Conservation (phyloP, 1,140 invertebrate species). For the Listronotus bonariensis region DNA sequence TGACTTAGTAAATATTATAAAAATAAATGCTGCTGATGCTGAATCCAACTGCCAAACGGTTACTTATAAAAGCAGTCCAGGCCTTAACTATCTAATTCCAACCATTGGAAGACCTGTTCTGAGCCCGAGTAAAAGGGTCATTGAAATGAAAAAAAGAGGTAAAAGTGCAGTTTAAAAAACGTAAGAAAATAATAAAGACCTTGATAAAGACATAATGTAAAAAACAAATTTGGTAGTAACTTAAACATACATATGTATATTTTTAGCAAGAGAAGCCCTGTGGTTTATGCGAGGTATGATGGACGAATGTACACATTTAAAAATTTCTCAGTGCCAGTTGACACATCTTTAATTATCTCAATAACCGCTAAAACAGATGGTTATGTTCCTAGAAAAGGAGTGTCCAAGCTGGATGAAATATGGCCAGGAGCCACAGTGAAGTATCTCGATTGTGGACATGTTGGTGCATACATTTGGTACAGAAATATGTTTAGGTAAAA, state of each 20-base stretch:
- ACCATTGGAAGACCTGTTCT: constrained; percentile 5
- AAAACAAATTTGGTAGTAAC: too few relatives aligned
- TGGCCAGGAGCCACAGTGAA: constrained; percentile 91
- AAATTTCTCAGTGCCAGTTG: constrained; percentile 87
- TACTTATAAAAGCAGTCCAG: constrained; percentile 36
- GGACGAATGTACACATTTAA: constrained; percentile 97
- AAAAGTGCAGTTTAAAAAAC: constrained; percentile 5
- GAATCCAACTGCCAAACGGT: constrained; percentile 35
- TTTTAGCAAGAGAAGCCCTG: constrained; percentile 68
- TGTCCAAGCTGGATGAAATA: constrained; percentile 79
- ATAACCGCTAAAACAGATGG: constrained; percentile 89
- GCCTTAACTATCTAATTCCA: constrained; percentile 9
- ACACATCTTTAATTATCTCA: constrained; percentile 81
- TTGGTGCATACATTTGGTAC: constrained; percentile 77
- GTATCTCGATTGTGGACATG: constrained; percentile 88
- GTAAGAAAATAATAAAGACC: not conserved
- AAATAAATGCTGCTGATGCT: constrained; percentile 15
- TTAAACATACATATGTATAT: not conserved
- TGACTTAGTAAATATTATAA: constrained; percentile 41
- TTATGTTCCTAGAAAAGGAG: constrained; percentile 87
- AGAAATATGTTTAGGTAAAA: constrained; percentile 47
- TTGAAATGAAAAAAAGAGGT: constrained; percentile 37
- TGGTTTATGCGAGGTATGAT: constrained; percentile 97
- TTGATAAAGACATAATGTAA: not conserved
- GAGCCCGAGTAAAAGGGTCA: constrained; percentile 26